Evolutionary conservation across 2,113 vertebrate species (phyloP).

Genomic region (Pluvialis apricaria): DNA sequence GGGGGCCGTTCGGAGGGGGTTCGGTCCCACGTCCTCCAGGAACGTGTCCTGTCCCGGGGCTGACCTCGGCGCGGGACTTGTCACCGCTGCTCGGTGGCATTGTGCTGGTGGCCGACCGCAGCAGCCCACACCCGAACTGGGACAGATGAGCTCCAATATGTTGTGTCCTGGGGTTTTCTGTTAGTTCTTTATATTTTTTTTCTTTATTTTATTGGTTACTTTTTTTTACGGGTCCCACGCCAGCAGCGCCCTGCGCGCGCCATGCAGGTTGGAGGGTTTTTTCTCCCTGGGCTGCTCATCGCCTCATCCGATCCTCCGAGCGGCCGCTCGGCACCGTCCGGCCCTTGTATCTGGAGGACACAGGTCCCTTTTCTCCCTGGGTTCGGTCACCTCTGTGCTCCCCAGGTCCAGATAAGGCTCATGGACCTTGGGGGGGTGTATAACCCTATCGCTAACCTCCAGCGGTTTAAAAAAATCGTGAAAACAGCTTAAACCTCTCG

Average conservation of each 20-base stretch:
- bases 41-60: too few species aligned
- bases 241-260: fast-evolving
- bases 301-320: fast-evolving
- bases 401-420: neutral
- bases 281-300: fast-evolving
- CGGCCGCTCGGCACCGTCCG: fast-evolving
- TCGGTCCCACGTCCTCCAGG: too few species aligned
- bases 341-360: neutral
- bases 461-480: fast-evolving
- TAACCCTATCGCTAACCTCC: fast-evolving
- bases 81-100: too few species aligned
- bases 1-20: too few species aligned
- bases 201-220: neutral
- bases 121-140: neutral
- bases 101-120: too few species aligned
- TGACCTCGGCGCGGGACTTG: too few species aligned
- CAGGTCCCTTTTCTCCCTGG: neutral
- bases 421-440: fast-evolving
- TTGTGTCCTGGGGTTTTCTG: neutral
- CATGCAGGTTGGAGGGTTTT: fast-evolving
- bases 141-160: too few species aligned
- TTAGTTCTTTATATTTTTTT: fast-evolving
- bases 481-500: neutral
- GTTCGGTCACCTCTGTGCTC: neutral
- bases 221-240: neutral